Percentiles rank a stretch among this genome's conserved stretches.
Evolutionary conservation across 23 tunicate species (phyloP).

Genomic region (Trididemnum nubilum): DNA sequence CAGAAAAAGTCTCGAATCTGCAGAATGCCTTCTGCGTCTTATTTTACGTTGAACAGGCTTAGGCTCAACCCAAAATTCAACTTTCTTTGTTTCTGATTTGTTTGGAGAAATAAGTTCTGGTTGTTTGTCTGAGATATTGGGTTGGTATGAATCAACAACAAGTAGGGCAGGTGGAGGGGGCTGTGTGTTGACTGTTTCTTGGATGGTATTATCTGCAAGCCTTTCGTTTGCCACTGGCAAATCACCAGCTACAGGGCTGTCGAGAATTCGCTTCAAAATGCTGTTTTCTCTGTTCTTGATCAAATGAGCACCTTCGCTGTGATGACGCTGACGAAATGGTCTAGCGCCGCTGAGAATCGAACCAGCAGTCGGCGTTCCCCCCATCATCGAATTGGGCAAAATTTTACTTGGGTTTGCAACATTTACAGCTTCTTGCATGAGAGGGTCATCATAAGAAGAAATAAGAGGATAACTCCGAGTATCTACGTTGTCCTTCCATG

Average conservation of each 20-base stretch:
- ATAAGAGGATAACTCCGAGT: constrained; percentile 8
- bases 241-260: constrained; percentile 53
- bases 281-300: constrained; percentile 39
- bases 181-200: not conserved
- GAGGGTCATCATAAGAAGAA: constrained; percentile 74
- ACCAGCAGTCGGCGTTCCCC: constrained; percentile 74
- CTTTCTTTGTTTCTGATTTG: not conserved
- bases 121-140: not conserved
- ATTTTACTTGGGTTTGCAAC: constrained; percentile 91
- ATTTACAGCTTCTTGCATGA: constrained; percentile 90
- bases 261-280: constrained; percentile 60
- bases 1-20: constrained; percentile 49
- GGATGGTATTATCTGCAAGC: not conserved
- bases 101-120: not conserved
- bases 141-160: not conserved
- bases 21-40: constrained; percentile 77
- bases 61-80: constrained; percentile 89
- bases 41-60: constrained; percentile 60
- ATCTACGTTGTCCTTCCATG: constrained; percentile 49
- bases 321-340: constrained; percentile 78
- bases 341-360: constrained; percentile 50
- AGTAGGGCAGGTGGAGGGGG: not conserved
- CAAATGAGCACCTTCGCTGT: constrained; percentile 88
- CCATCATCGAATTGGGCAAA: constrained; percentile 95
- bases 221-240: not conserved